Conservation (phyloP, 30 jellyfish, hydroid and myxozoan genomes). For the Haliclystus octoradiatus region DNA sequence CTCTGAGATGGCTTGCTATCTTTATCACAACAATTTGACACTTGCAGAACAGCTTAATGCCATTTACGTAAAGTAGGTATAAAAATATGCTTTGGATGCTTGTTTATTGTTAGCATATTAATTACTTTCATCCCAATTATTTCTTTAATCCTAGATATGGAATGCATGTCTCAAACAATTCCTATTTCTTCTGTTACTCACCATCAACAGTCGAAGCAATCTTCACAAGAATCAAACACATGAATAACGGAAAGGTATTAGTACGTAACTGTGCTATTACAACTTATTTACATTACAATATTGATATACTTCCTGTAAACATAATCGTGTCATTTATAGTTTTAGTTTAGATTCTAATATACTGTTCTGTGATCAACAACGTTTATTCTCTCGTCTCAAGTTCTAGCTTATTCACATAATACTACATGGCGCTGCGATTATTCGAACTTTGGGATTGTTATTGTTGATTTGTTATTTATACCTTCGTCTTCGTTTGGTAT, state of each 20-base stretch:
- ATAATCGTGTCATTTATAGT: no score
- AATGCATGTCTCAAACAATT: constrained; percentile 48
- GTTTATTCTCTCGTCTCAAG: no score
- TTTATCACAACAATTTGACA: constrained; percentile 35
- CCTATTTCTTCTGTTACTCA: constrained; percentile 72
- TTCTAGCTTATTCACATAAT: no score
- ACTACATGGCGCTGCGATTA: no score
- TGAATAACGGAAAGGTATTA: constrained; percentile 74
- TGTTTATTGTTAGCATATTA: background rate
- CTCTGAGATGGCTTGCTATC: constrained; percentile 61
- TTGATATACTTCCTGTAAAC: no score
- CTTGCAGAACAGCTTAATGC: constrained; percentile 31
- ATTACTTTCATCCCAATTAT: background rate
- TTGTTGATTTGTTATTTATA: no score
- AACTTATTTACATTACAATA: no score
- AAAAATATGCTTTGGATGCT: background rate
- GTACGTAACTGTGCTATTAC: no score
- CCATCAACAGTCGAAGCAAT: constrained; percentile 61
- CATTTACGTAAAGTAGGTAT: constrained; percentile 38
- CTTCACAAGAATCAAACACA: constrained; percentile 53
- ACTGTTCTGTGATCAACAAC: no score
- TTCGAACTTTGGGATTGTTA: no score
- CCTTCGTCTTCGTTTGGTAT: no score
- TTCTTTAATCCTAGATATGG: constrained; percentile 46
- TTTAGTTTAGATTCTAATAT: no score